These are phyloP conservation scores for Sitta carolinensis DNA, from an alignment of 2,797 vertebrate species.

Conservation along the genomic window DNA sequence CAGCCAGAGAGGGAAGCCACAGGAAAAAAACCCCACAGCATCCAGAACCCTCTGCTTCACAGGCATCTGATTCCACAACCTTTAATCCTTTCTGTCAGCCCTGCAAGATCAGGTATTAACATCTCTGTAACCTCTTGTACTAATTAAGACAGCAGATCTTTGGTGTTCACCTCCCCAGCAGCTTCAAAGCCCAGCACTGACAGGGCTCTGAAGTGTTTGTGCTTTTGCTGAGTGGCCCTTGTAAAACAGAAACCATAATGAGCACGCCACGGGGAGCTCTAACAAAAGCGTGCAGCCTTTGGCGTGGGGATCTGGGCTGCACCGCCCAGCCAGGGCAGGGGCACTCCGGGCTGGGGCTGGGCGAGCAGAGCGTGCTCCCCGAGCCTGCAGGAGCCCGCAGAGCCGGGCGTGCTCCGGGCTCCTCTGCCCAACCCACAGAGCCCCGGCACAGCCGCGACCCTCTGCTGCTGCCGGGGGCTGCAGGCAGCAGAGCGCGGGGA, in stretches of 20 bases:
- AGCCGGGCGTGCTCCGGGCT: not conserved
- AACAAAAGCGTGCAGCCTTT: rapidly evolving
- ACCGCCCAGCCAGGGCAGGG: too few relatives aligned
- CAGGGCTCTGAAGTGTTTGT: not conserved
- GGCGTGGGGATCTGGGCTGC: rapidly evolving
- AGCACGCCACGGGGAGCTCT: not conserved
- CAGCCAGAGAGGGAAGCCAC: rapidly evolving
- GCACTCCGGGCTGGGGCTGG: too few relatives aligned
- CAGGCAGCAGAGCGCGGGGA: too few relatives aligned
- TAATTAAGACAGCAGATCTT: slow-evolving; percentile 29
- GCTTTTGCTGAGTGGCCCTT: not conserved
- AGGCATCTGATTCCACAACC: not conserved
- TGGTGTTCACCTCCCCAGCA: not conserved
- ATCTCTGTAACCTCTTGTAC: slow-evolving; percentile 10
- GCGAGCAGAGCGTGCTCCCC: too few relatives aligned
- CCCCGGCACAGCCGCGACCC: not conserved
- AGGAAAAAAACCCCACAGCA: not conserved
- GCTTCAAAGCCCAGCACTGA: not conserved
- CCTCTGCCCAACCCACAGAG: not conserved
- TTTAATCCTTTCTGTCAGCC: slow-evolving; percentile 20
- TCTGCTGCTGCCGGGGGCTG: too few relatives aligned
- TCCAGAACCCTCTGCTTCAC: not conserved
- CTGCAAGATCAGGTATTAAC: slow-evolving; percentile 22
- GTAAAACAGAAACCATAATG: not conserved
- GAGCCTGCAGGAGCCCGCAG: too few relatives aligned